Evolutionary conservation across 1,140 invertebrate species (phyloP).

Genomic region (Metopolophium dirhodum): DNA sequence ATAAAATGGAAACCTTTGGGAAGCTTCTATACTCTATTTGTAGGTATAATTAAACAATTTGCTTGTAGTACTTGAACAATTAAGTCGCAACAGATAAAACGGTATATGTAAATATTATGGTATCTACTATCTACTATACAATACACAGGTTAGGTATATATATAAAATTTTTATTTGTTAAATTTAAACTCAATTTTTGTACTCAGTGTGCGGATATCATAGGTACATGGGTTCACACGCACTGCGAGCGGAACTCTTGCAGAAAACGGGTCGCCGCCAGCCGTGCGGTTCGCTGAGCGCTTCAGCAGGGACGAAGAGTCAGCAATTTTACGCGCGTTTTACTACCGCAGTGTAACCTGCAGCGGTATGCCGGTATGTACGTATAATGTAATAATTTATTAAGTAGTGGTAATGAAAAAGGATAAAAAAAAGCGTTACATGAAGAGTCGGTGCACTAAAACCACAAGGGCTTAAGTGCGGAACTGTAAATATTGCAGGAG

Average conservation of each 20-base stretch:
- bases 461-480: no score
- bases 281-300: no score
- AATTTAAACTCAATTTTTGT: background rate
- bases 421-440: no score
- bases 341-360: no score
- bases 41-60: conserved; percentile 63
- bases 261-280: no score
- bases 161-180: background rate
- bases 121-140: background rate
- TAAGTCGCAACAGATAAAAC: conserved; percentile 62
- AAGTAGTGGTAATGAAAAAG: no score
- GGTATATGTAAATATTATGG: conserved; percentile 59
- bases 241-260: conserved; percentile 66
- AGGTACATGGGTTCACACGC: conserved; percentile 81
- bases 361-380: no score
- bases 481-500: no score
- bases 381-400: no score
- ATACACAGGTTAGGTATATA: background rate
- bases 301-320: no score
- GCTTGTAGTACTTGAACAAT: conserved; percentile 69
- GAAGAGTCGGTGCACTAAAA: no score
- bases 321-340: no score
- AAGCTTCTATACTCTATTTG: conserved; percentile 63
- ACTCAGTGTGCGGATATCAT: conserved; percentile 73
- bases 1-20: conserved; percentile 63